Conservation (phyloP, 2,888 invertebrate genomes). For the Protonemura montana region DNA sequence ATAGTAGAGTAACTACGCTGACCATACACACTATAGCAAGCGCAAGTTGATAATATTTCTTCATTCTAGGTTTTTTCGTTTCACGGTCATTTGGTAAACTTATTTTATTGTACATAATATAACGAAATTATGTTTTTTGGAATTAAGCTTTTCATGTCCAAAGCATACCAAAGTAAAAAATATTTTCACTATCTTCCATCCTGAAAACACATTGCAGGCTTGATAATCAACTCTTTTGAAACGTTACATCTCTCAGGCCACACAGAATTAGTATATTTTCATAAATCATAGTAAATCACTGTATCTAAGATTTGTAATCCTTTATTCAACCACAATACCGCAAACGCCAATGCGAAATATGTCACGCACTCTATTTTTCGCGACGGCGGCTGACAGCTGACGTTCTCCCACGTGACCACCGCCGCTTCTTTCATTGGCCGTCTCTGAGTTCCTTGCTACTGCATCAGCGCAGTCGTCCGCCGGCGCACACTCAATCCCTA, state of each 20-base stretch:
- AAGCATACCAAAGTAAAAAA: background rate
- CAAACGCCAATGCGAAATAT: background rate
- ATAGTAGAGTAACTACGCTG: constrained; percentile 76
- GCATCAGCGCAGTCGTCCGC: background rate
- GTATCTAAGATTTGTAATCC: background rate
- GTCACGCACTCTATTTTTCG: background rate
- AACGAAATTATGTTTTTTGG: background rate
- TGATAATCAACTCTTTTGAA: background rate
- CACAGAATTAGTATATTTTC: background rate
- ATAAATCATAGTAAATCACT: background rate
- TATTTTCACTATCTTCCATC: background rate
- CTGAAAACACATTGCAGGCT: background rate
- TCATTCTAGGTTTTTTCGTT: constrained; percentile 63
- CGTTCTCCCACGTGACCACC: background rate
- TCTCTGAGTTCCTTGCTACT: background rate
- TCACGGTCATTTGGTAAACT: background rate
- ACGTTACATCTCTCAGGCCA: background rate
- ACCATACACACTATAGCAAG: constrained; percentile 74
- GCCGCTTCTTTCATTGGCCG: background rate
- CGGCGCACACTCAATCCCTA: background rate
- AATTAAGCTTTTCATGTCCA: background rate
- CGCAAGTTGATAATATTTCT: constrained; percentile 83
- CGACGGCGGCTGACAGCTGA: background rate
- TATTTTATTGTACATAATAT: background rate
- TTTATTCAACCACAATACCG: background rate